A percentile compares a stretch with the other conserved stretches of the same genome.
Conservation (phyloP, 1,140 invertebrate genomes). For the Brachionus koreanus region DNA sequence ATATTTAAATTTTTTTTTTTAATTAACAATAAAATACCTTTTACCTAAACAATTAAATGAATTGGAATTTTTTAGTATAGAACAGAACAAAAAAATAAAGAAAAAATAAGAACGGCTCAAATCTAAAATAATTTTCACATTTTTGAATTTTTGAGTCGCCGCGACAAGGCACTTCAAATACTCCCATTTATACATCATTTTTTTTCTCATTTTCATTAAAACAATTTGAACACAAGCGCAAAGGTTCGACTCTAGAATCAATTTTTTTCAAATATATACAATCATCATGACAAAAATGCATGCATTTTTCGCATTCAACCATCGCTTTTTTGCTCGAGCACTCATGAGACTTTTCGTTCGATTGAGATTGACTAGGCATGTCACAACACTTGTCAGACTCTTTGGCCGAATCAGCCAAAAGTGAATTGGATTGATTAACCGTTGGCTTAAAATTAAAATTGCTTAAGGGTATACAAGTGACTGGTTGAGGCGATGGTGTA, state of each 20-base stretch:
- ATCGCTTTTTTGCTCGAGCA: neutral
- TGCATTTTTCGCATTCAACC: slow-evolving; percentile 20
- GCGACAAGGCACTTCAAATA: neutral
- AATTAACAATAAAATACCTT: neutral
- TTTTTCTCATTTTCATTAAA: neutral
- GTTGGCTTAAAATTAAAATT: neutral
- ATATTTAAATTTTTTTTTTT: neutral
- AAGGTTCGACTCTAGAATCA: neutral
- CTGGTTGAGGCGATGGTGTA: neutral
- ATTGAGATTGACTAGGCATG: neutral
- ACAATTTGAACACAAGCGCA: neutral
- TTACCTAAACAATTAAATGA: neutral
- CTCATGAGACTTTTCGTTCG: neutral
- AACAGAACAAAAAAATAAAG: neutral
- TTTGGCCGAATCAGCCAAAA: neutral
- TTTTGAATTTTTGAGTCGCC: neutral
- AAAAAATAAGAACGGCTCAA: neutral
- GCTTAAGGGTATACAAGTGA: neutral
- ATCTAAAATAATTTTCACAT: neutral
- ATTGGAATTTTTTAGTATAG: neutral
- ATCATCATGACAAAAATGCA: neutral
- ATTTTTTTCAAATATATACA: slow-evolving; percentile 28
- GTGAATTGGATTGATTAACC: neutral
- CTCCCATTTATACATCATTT: neutral
- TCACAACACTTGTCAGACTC: neutral